Base-by-base conservation (phyloP, 2,113 vertebrate species). In the Scomber scombrus region DNA sequence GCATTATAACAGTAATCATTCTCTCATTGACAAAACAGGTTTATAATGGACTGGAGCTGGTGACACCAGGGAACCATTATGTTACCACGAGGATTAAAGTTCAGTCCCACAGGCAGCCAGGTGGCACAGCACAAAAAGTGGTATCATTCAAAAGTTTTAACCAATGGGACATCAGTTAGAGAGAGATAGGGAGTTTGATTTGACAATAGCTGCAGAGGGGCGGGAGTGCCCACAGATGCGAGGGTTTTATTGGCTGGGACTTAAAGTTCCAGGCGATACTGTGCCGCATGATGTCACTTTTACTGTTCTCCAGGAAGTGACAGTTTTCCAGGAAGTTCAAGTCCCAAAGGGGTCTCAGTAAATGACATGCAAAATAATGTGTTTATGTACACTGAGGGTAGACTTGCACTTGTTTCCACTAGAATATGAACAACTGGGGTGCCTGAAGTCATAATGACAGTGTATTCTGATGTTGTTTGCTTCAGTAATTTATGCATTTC, bases 301-400 rank as follows among this genome's bases (percentile, higher is more conserved):
- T 19, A 23, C 4, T 40, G 68, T 62, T 77, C 85, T 80, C 52
- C 72, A 71, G 69, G 51, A 78, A 78, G 54, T 66, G 29, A 72
- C 11, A 34, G 11, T 75, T 83, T 71, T 81, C 63, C 58, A 81
- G 63, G 65, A 81, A 64, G 67, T 66, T 18, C 12, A 79, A 29
- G 47, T 52, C 31, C 14, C 46, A 60, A n/a, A 10, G 26, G 55
- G n/a, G 16, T 19, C 21, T 81, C 40, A 12, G 34, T 65, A n/a
- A 73, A 77, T 54, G 34, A 72, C 34, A 74, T 84, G 47, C 31
- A 78, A 86, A 88, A 2, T 3, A 60, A 19, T 23, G 23, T 43
- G 71, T 31, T 40, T 29, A 16, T 82, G 52, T 11, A 23, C 31
- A 5, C n/a, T 54, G 14, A 69, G 18, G 0, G 26, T 12, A 14